A percentile compares a stretch with the other conserved stretches of the same genome.
These are phyloP conservation scores for Argyresthia albistria DNA, from an alignment of 2,888 invertebrate species.

Conservation along the genomic window DNA sequence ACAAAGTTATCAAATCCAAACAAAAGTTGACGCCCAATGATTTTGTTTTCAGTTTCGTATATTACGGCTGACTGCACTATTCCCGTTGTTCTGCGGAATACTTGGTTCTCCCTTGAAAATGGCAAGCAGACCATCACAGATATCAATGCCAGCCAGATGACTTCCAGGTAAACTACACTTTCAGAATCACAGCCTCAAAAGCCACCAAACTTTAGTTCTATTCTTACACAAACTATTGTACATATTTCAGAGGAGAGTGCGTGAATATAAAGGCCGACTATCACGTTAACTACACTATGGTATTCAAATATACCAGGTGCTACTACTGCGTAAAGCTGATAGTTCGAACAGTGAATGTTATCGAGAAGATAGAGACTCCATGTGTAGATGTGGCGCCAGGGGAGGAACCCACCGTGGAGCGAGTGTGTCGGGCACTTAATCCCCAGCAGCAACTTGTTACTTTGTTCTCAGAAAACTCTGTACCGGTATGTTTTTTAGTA, in stretches of 20 bases:
- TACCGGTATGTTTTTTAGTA: constrained; percentile 70
- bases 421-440: constrained; percentile 82
- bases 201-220: too few species aligned
- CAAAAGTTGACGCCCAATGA: constrained; percentile 43
- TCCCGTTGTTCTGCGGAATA: constrained; percentile 84
- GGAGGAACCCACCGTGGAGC: constrained; percentile 79
- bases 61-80: constrained; percentile 76
- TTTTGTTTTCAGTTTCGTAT: constrained; percentile 35
- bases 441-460: constrained; percentile 87
- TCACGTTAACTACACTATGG: constrained; percentile 88
- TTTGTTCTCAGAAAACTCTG: constrained; percentile 90
- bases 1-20: neutral
- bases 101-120: constrained; percentile 94
- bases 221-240: constrained; percentile 1
- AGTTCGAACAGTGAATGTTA: constrained; percentile 88
- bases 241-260: constrained; percentile 75
- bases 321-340: constrained; percentile 89
- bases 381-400: constrained; percentile 80
- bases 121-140: constrained; percentile 87
- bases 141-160: constrained; percentile 86
- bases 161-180: constrained; percentile 53
- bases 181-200: neutral
- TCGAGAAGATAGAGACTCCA: constrained; percentile 90
- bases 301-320: constrained; percentile 80
- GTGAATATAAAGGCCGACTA: constrained; percentile 80